Base-by-base conservation (phyloP, 2,888 invertebrate genomes). In the Ichneumoninae sp. region DNA sequence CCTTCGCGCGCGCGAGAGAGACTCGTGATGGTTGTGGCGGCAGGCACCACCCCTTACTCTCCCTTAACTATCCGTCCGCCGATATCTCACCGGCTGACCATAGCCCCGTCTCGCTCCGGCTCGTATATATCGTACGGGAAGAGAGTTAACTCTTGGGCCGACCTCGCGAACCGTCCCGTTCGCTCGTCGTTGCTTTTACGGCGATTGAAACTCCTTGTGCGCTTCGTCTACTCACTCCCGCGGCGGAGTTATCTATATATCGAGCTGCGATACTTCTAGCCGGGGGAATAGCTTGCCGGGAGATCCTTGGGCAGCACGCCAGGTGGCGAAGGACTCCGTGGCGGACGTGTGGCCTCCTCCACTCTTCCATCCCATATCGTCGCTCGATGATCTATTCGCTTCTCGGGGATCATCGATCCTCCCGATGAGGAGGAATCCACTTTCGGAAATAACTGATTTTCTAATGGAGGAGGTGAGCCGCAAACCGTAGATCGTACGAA, bases 11-110 rank as follows among this genome's bases (percentile, higher is more conserved):
- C 57, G 54, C 65, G 77, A 71, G 70, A 66, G 77, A 54, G 22
- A 57, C 30, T 52, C 77, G 62, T 33, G 62, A 62, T 80, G 77
- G 72, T 47, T 68, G 68, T 65, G 62, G 84, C 71, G 40, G 72
- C 82, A 72, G 74, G 57, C 70, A 65, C 52, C 57, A 36, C 62
- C 30, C 70, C 75, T 65, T 36, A 22, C 60, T 66, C 57, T 7
- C 72, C 75, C 81, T 65, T 70, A 75, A 22, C 10, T 62, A 60
- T 75, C 60, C 44, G n/a, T 66, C 65, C 68, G 86, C 88, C 89
- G 89, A 91, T 92, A 91, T 91, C 91, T 92, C 89, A 91, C 89
- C 88, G 87, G 89, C 90, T 93, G 93, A 92, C 92, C 93, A 90
- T 89, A 86, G 86, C 80, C 71, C 86, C 69, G 36, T 71, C 82